Evolutionary conservation across 2,113 vertebrate species (phyloP), one percentile per base, ranked within the genome.

Genomic region (Ibidorhyncha struthersii): DNA sequence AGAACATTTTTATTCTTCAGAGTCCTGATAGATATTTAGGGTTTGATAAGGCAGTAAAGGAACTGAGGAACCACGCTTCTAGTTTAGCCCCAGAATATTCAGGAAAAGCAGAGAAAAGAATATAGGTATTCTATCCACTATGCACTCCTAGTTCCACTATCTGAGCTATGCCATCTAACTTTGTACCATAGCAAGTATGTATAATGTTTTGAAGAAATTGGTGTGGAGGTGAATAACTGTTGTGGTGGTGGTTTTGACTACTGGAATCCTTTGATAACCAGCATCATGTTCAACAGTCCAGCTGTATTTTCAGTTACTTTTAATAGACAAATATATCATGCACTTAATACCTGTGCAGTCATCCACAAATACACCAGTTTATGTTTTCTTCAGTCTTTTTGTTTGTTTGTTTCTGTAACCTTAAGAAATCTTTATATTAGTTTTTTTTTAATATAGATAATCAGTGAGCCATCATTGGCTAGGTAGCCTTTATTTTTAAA

Each of bases 281-380:
- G 8, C 36, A 15, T 21, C 30, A 9, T 14, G 29, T n/a, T 38
- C 62, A 66, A 22, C 30, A 53, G 41, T 6, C 41, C 30, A 52
- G 34, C 36, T 83, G 8, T 5, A 74, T 52, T 30, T 53, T 62
- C 71, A 22, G 18, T 25, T 72, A 36, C 47, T 62, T 86, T 49
- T 38, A 22, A 30, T 1, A 43, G 26, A 32, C 1, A 1, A 71
- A 62, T 19, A 2, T 3, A 34, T 63, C 27, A 12, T 7, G 8
- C 21, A 8, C 58, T 62, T 38, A 14, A 26, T 50, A 6, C 53
- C 49, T 13, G 16, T 66, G 50, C 30, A 50, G 47, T 62, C 62
- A 67, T 17, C 38, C 30, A 36, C 30, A 86, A 62, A 71, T 19
- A 5, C 66, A 56, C 22, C 1, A 0, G 19, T 34, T 29, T 32